Conservation (phyloP, 2,797 vertebrate species). For the Microcaecilia unicolor region DNA sequence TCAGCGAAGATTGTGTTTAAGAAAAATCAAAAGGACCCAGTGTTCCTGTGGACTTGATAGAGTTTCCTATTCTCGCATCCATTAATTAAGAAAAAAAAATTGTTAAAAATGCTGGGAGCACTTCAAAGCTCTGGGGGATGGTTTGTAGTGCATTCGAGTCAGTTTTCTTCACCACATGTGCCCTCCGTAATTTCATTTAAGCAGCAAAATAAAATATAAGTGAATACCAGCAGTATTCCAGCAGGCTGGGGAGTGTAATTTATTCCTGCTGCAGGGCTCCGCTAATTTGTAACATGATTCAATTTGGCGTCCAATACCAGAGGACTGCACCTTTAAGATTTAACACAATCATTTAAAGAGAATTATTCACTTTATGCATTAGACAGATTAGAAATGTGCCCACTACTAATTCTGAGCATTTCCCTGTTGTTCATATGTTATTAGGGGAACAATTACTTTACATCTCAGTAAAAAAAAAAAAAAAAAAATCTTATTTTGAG, state of each 20-base stretch:
- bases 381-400: not conserved
- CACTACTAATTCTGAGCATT: slow-evolving; percentile 12
- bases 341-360: not conserved
- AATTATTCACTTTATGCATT: slow-evolving; percentile 7
- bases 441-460: slow-evolving; percentile 49
- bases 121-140: not conserved
- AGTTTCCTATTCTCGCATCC: not conserved
- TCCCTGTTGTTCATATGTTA: slow-evolving; percentile 44
- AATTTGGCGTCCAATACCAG: not conserved
- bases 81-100: not conserved
- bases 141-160: not conserved
- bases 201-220: not conserved
- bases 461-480: slow-evolving; percentile 22
- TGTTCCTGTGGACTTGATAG: slow-evolving; percentile 3
- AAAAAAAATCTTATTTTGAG: slow-evolving; percentile 11
- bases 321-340: not conserved
- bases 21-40: slow-evolving; percentile 1
- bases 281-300: slow-evolving; percentile 8
- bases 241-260: not conserved
- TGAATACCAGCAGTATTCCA: no score
- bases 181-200: not conserved
- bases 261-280: not conserved
- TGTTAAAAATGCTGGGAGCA: not conserved
- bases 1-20: not conserved
- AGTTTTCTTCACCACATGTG: not conserved